Base-by-base conservation (phyloP, 2,888 invertebrate genomes). In the Spatulosminthurus flaviceps region DNA sequence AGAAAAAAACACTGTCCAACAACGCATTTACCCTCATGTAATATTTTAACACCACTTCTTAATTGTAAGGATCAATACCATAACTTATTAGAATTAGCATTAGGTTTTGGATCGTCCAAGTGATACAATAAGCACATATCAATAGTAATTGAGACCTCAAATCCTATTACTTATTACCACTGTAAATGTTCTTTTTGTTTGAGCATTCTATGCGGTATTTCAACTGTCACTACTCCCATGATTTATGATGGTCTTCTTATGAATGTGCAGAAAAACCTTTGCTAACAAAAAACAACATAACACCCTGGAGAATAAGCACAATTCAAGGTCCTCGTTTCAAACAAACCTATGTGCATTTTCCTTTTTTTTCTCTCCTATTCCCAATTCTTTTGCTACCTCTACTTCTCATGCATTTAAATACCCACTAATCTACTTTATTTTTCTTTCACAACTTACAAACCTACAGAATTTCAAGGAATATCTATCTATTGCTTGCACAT, bases 211-310 rank as follows among this genome's bases (percentile, higher is more conserved):
- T 51, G n/a, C 51, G 16, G 51, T 51, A 2, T 51, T 51, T 51
- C 51, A 51, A 51, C 51, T 51, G 51, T 51, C 51, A 51, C 34
- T 51, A 51, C 51, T 51, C n/a, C 19, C 51, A 51, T 51, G 51
- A 51, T 51, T 51, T 51, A 51, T 51, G 51, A 51, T 13, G 4
- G 19, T 51, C 2, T 51, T 4, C 16, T 51, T 2, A n/a, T n/a
- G n/a, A n/a, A n/a, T 11, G n/a, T 51, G 51, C 16, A n/a, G 9
- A 19, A 51, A 51, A n/a, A n/a, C n/a, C 51, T n/a, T 16, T 1
- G n/a, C 51, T 51, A 51, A 19, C 13, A 41, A 41, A 41, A 41
- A 19, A 51, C 16, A 51, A 51, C 51, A 51, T 51, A 51, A 51
- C n/a, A 51, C 19, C n/a, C 51, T 16, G 16, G 51, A 51, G n/a